Conservation (phyloP, 1,140 invertebrate species). For the Pararge aegeria region DNA sequence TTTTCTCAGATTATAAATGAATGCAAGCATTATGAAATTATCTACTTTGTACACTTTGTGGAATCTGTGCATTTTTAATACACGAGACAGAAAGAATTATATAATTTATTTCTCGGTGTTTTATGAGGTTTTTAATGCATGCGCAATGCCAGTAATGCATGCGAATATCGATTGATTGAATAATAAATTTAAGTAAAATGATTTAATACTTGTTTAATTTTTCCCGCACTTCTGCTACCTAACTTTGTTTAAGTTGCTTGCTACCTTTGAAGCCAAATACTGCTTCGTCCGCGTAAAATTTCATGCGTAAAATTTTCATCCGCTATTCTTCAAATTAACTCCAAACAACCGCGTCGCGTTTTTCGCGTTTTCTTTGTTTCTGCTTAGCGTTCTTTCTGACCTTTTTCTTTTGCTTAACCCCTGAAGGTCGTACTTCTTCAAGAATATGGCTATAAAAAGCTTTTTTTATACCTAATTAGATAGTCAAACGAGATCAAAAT, state of each 20-base stretch:
- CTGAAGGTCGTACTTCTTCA: too few species aligned
- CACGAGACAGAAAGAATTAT: slow-evolving; percentile 54
- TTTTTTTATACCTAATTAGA: too few species aligned
- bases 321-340: too few species aligned
- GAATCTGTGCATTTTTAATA: slow-evolving; percentile 63
- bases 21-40: slow-evolving; percentile 69
- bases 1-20: slow-evolving; percentile 64
- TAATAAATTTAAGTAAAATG: slow-evolving; percentile 79
- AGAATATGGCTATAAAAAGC: too few species aligned
- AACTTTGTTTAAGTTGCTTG: not conserved
- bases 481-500: too few species aligned
- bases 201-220: slow-evolving; percentile 67
- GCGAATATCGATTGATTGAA: slow-evolving; percentile 66
- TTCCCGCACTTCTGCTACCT: not conserved
- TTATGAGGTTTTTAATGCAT: slow-evolving; percentile 68
- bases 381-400: too few species aligned
- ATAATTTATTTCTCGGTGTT: slow-evolving; percentile 44
- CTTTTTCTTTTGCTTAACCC: too few species aligned
- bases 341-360: too few species aligned
- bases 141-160: slow-evolving; percentile 38
- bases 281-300: too few species aligned
- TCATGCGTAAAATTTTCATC: too few species aligned
- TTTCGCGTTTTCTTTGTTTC: too few species aligned
- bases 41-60: slow-evolving; percentile 44
- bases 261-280: not conserved